These are phyloP conservation scores for Caenorhabditis angaria DNA, from an alignment of 2,888 invertebrate species.

Conservation along the genomic window DNA sequence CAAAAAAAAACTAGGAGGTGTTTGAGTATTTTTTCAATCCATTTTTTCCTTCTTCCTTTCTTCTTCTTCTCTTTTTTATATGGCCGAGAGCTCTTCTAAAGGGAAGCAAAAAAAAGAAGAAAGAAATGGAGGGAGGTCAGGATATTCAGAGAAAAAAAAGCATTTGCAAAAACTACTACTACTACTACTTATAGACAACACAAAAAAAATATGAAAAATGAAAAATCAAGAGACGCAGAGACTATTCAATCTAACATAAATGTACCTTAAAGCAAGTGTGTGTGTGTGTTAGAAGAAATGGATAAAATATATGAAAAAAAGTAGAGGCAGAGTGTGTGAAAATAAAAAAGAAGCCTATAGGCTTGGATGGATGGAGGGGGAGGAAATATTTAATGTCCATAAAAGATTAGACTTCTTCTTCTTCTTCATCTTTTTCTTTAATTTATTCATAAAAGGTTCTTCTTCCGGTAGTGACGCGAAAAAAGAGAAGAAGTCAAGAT, in stretches of 20 bases:
- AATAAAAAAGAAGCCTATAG: no score
- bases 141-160: conserved; percentile 2
- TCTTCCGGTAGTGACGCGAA: background rate
- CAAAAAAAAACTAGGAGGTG: conserved; percentile 1
- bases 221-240: background rate
- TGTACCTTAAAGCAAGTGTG: no score
- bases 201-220: background rate
- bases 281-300: no score
- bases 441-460: background rate
- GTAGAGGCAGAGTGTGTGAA: no score
- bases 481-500: background rate
- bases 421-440: conserved; percentile 7
- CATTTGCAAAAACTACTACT: conserved; percentile 7
- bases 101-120: conserved; percentile 3
- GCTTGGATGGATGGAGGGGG: background rate
- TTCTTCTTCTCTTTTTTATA: background rate
- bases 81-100: background rate
- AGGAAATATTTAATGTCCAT: background rate
- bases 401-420: conserved; percentile 2
- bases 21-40: conserved; percentile 4
- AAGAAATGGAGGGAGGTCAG: conserved; percentile 3
- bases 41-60: background rate
- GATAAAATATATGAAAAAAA: no score
- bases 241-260: background rate
- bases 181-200: background rate